Percentiles rank a stretch among this genome's conserved stretches.
These are phyloP conservation scores for Reticulitermes speratus DNA, from an alignment of 1,140 invertebrate genomes.

Conservation along the genomic window DNA sequence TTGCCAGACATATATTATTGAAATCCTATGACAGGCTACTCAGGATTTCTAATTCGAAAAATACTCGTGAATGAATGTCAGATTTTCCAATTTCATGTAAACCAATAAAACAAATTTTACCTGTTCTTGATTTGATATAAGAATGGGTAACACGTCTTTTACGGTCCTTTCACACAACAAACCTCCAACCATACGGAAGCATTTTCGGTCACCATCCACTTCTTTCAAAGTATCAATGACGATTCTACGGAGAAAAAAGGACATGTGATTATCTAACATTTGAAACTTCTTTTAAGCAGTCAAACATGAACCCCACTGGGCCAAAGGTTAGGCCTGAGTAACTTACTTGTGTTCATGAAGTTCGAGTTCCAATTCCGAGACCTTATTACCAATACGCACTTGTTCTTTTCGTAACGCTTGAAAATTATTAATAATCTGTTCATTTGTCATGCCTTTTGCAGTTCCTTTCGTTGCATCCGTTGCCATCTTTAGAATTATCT, in stretches of 20 bases:
- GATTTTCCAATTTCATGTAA: too few relatives aligned
- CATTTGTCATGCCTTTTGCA: constrained; percentile 52
- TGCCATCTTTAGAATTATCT: constrained; percentile 13
- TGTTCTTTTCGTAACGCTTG: constrained; percentile 86
- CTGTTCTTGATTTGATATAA: constrained; percentile 80
- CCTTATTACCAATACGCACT: constrained; percentile 76
- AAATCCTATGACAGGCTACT: too few relatives aligned
- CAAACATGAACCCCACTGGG: not conserved
- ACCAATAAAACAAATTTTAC: constrained; percentile 45
- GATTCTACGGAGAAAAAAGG: constrained; percentile 61
- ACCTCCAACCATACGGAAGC: constrained; percentile 91
- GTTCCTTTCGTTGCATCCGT: constrained; percentile 24
- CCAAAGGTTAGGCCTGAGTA: constrained; percentile 39
- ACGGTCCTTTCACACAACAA: constrained; percentile 91
- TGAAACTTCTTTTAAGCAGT: not conserved
- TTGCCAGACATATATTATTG: too few relatives aligned
- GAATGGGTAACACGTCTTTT: constrained; percentile 82
- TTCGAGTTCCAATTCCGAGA: constrained; percentile 89
- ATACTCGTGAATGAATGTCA: too few relatives aligned
- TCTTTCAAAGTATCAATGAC: constrained; percentile 91
- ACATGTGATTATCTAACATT: not conserved
- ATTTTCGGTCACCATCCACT: constrained; percentile 82
- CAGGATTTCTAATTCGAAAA: too few relatives aligned
- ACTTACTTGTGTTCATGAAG: constrained; percentile 93
- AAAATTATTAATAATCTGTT: constrained; percentile 85